Evolutionary conservation across 2,888 invertebrate genomes (phyloP).

Genomic region (Aquatica leii): DNA sequence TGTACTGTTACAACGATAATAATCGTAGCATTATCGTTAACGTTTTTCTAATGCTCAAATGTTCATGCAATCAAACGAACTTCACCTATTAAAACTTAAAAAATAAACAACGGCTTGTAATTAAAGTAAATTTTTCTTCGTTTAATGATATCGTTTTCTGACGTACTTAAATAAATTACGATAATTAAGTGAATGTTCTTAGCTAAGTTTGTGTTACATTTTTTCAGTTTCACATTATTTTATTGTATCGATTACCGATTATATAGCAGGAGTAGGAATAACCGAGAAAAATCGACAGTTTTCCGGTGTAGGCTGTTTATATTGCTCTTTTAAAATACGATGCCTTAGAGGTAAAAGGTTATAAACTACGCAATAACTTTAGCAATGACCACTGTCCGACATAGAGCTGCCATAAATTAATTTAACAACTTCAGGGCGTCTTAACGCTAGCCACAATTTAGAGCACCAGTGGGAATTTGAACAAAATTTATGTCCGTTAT

Average conservation of each 20-base stretch:
- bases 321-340: conserved; percentile 31
- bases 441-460: conserved; percentile 59
- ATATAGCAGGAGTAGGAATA: conserved; percentile 12
- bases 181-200: conserved; percentile 27
- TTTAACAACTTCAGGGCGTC: conserved; percentile 62
- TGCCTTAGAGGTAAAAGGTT: conserved; percentile 26
- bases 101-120: conserved; percentile 4
- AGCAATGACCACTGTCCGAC: conserved; percentile 60
- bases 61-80: conserved; percentile 16
- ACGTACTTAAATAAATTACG: conserved; percentile 26
- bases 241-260: conserved; percentile 28
- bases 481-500: conserved; percentile 44
- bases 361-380: conserved; percentile 54
- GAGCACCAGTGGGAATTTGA: conserved; percentile 51
- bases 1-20: conserved; percentile 20
- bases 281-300: conserved; percentile 23
- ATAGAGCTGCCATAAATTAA: conserved; percentile 58
- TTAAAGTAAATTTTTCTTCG: neutral
- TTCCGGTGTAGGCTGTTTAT: conserved; percentile 18
- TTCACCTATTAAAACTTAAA: conserved; percentile 1
- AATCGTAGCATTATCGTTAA: conserved; percentile 30
- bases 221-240: conserved; percentile 19
- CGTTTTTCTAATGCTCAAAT: conserved; percentile 16
- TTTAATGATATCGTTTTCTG: conserved; percentile 4
- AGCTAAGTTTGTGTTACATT: conserved; percentile 16